Conservation (phyloP, 2,113 vertebrate genomes). For the Ceyx cyanopectus region DNA sequence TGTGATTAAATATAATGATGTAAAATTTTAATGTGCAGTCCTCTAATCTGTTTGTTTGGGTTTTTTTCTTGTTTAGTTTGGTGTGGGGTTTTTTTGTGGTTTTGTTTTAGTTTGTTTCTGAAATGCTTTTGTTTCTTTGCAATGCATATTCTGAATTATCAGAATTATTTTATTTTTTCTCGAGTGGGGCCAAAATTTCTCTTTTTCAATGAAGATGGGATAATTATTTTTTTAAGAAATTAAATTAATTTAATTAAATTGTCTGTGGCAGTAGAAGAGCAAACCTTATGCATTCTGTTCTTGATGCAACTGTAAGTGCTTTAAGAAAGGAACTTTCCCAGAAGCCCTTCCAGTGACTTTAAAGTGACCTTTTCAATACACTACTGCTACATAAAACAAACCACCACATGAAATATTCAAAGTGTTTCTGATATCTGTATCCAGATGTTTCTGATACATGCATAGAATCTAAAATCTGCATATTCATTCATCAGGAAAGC, state of each 20-base stretch:
- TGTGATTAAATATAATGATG: not conserved
- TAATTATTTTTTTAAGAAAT: not conserved
- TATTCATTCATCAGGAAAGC: not conserved
- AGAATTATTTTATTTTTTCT: not conserved
- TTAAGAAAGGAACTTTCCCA: not conserved
- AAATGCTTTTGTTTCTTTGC: not conserved
- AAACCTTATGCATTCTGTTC: not conserved
- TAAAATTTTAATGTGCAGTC: not conserved
- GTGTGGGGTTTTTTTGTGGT: too few relatives aligned
- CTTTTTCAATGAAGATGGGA: not conserved
- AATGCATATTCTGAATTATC: not conserved
- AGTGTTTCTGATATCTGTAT: not conserved
- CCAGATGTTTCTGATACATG: not conserved
- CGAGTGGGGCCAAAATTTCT: not conserved
- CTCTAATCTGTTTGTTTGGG: not conserved
- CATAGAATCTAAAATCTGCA: not conserved
- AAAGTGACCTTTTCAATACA: not conserved
- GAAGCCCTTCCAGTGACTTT: not conserved
- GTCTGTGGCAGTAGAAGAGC: not conserved
- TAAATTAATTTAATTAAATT: not conserved
- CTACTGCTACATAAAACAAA: not conserved
- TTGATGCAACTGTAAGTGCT: not conserved
- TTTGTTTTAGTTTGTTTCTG: too few relatives aligned
- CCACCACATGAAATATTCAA: not conserved
- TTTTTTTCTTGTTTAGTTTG: too few relatives aligned